Evolutionary conservation across 2,113 vertebrate species (phyloP), one percentile per base, ranked within the genome.

Genomic region (Turdus rufiventris): DNA sequence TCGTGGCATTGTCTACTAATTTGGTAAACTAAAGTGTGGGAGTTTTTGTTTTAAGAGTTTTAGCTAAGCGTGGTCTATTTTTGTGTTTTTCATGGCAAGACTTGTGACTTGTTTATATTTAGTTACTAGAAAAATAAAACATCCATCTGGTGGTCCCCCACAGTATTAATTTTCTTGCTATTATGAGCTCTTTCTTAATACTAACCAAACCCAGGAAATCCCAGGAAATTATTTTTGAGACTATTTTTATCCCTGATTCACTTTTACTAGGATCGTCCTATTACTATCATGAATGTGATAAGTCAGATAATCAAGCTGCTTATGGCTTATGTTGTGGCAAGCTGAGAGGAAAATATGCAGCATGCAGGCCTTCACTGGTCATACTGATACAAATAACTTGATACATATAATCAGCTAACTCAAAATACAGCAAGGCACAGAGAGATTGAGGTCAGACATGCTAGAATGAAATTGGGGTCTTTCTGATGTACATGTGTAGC

Each of bases 141-240:
- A 96, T 96, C 96, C 94, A 95, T 96, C 95, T 96, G 89, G 92
- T 94, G 82, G 90, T 94, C 77, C 40, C 53, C 73, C 58, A 60
- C 83, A 56, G 82, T 92, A 95, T 94, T 97, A 93, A 91, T 96
- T 91, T 94, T 91, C 87, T 96, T 94, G 73, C 95, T 96, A 28
- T 96, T 97, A 94, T 86, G 94, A 96, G 96, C 84, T 96, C 56
- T 79, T 77, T 92, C 75, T 95, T 96, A 96, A 96, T 96, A 85
- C 95, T 95, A 79, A 94, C 73, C 78, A 88, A 94, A 96, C 91
- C 89, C 91, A 96, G 96, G 95, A 97, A 97, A 97, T 97, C 96
- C 95, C 94, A 94, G 94, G 91, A 97, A 97, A 96, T 93, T 95
- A 94, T 95, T 93, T 94, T 79, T 65, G 84, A 86, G 92, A 61